Percentiles rank a stretch among this genome's conserved stretches.
Conservation (phyloP, 2,888 invertebrate genomes). For the Stramonita haemastoma region DNA sequence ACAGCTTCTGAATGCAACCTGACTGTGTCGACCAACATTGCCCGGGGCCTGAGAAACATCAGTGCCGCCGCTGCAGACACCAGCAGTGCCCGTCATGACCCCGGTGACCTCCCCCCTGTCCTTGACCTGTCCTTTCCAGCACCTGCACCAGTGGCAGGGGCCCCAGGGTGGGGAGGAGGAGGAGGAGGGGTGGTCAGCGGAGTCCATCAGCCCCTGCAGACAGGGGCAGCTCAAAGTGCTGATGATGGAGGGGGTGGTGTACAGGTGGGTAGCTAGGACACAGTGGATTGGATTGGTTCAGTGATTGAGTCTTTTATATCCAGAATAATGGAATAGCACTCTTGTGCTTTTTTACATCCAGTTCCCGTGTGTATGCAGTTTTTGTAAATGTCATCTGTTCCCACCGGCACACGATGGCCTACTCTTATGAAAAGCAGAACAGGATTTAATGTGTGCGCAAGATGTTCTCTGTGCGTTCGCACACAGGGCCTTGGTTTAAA, state of each 20-base stretch:
- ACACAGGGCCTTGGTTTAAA: too few relatives aligned
- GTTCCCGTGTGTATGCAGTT: too few relatives aligned
- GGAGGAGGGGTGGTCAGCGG: slow-evolving; percentile 14
- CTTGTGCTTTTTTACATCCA: too few relatives aligned
- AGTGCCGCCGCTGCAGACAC: slow-evolving; percentile 42
- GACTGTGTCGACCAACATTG: slow-evolving; percentile 14
- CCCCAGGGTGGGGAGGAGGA: slow-evolving; percentile 35
- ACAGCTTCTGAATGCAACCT: slow-evolving; percentile 21
- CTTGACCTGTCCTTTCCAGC: slow-evolving; percentile 68
- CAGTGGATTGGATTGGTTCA: not conserved
- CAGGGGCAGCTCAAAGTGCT: slow-evolving; percentile 69
- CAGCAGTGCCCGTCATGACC: slow-evolving; percentile 53
- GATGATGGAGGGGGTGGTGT: slow-evolving; percentile 70
- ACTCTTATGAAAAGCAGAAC: too few relatives aligned
- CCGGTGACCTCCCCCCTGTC: slow-evolving; percentile 62
- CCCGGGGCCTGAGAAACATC: slow-evolving; percentile 13
- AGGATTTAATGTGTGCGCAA: too few relatives aligned
- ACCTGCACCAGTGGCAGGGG: slow-evolving; percentile 61
- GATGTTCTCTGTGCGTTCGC: too few relatives aligned
- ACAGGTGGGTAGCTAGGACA: slow-evolving; percentile 36
- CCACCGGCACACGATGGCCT: too few relatives aligned
- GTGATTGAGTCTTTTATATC: not conserved
- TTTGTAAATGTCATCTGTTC: too few relatives aligned
- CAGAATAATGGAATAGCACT: too few relatives aligned
- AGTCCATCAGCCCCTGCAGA: slow-evolving; percentile 57